Base-by-base conservation (phyloP, 2,888 invertebrate species). In the Cephus runcator region DNA sequence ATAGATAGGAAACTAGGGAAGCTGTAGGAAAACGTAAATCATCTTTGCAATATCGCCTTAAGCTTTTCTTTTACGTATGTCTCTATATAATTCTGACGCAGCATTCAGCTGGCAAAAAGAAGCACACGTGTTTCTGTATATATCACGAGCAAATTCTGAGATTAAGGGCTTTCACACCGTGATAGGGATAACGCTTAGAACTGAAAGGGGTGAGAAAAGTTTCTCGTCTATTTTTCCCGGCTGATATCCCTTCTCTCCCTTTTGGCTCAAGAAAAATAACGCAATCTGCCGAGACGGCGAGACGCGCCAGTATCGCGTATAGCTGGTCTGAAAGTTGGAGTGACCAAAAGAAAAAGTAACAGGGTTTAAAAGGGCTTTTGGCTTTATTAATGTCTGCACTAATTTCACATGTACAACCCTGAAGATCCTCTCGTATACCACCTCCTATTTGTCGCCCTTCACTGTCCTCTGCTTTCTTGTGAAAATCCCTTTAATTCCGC, bases 111-210 rank as follows among this genome's bases (percentile, higher is more conserved):
- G 6, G 4, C 15, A 15, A 15, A 40, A 40, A 6, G 40, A 40
- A 15, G 23, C 56, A 9, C 23, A 56, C 23, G 56, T 56, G 56
- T 56, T 56, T 69, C 69, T 73, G 76, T 31, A 73, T 77, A 35
- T 79, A 79, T 81, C 79, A 33, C 73, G 75, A 76, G 56, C 56
- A 82, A 83, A 79, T 84, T 82, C 81, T 69, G 79, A 81, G 85
- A 85, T 84, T 85, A 85, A 85, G 84, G 80, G 79, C 82, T 81
- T 82, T 79, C 83, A 74, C n/a, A 69, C 78, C 77, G 12, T 36
- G 34, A 33, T 33, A 69, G 69, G 31, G 71, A 3, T 30, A 33
- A 34, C 6, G 71, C 15, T 71, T 71, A 31, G 71, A 31, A 23
- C 56, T 23, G 23, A 34, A 34, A 31, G 33, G 71, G 33, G 12